A percentile compares a stretch with the other conserved stretches of the same genome.
These are phyloP conservation scores for Aegotheles bennettii DNA, from an alignment of 2,113 vertebrate genomes.

Conservation along the genomic window DNA sequence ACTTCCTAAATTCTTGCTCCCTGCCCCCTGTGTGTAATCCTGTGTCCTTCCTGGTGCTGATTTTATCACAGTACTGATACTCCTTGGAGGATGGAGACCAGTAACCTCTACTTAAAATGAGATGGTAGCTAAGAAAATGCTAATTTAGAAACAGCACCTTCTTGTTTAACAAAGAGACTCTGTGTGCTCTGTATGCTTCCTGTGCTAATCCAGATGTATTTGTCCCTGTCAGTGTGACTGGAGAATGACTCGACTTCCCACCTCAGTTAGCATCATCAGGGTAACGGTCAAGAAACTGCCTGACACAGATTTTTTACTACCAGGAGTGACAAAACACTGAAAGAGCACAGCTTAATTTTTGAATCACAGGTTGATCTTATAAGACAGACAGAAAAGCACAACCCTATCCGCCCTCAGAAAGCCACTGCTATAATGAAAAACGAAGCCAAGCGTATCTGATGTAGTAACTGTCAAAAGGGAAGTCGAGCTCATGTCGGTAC, in stretches of 20 bases:
- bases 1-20: constrained; percentile 10
- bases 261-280: background rate
- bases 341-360: background rate
- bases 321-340: background rate
- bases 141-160: background rate
- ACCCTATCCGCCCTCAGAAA: background rate
- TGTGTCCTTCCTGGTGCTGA: constrained; percentile 10
- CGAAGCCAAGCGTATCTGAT: background rate
- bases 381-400: background rate
- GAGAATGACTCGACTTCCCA: background rate
- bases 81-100: background rate
- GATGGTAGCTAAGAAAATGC: background rate
- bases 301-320: background rate
- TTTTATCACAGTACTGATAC: constrained; percentile 3
- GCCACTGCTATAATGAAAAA: background rate
- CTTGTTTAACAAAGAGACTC: background rate
- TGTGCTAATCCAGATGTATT: background rate
- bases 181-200: background rate
- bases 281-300: background rate
- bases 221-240: background rate
- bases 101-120: background rate
- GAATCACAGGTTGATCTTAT: background rate
- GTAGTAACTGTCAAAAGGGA: background rate
- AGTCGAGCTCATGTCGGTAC: background rate
- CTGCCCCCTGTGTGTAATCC: background rate